These are phyloP conservation scores for Corynorhinus townsendii DNA, from an alignment of 2,113 vertebrate genomes.

Conservation along the genomic window DNA sequence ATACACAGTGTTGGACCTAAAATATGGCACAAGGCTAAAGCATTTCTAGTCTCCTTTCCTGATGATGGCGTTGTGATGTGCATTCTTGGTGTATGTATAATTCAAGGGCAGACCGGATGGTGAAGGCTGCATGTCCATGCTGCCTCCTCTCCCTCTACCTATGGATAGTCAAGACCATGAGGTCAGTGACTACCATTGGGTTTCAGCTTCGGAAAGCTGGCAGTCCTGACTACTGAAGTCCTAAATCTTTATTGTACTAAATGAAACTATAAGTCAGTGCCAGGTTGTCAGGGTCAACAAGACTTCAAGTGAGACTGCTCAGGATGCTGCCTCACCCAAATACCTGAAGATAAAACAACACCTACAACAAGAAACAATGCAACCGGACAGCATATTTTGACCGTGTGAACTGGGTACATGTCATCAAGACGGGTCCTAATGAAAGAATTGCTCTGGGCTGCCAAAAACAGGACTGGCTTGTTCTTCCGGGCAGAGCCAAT, in stretches of 20 bases:
- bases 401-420: background rate
- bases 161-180: background rate
- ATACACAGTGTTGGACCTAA: background rate
- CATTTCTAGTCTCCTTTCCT: constrained; percentile 23
- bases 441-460: background rate
- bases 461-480: background rate
- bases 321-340: constrained; percentile 44
- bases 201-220: constrained; percentile 54
- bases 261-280: constrained; percentile 56
- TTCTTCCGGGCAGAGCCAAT: background rate
- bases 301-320: constrained; percentile 51
- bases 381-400: background rate
- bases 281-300: constrained; percentile 54
- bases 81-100: constrained; percentile 27
- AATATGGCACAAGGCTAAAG: background rate
- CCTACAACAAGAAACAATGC: constrained; percentile 9
- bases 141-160: constrained; percentile 29
- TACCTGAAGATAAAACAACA: constrained; percentile 44
- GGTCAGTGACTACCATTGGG: constrained; percentile 52
- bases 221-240: constrained; percentile 54
- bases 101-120: constrained; percentile 49
- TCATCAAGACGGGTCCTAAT: background rate
- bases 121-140: constrained; percentile 9
- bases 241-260: constrained; percentile 25
- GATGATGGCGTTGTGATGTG: constrained; percentile 11